Evolutionary conservation across 37 sponge, comb jelly and placozoan species (phyloP), one percentile per base, ranked within the genome.

Genomic region (Halichondria panicea): DNA sequence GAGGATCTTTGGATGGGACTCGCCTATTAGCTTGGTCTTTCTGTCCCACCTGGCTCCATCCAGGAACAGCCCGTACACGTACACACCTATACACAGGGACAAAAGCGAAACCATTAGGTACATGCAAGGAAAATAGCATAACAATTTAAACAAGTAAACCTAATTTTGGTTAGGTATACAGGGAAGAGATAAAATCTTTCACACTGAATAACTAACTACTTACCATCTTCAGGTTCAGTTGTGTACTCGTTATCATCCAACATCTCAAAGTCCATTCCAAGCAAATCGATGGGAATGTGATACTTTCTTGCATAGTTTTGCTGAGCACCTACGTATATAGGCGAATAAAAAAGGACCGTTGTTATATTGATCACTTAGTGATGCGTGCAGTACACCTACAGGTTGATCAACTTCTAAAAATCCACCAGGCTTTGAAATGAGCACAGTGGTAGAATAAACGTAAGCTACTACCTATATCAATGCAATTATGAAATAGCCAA

Each of bases 291-390:
- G 24, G 99, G 99, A 34, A 99, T 96, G 60, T 86, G 97, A 62
- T 82, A 99, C 71, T 96, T 96, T 35, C 99, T 65, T 35, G 99
- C 99, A 88, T 81, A 99, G 80, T 99, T 99, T 84, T 99, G 99
- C 42, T 93, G 92, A 41, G 94, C 96, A 78, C 99, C 99, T 98
- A 67, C 5, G 27, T 58, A 58, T 25, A 18, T 48, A 48, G 52
- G 13, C 15, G 15, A 48, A 15, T 15, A 18, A 48, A n/a, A n/a
- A n/a, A n/a, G n/a, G n/a, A n/a, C n/a, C n/a, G n/a, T n/a, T n/a
- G n/a, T n/a, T n/a, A n/a, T n/a, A n/a, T n/a, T n/a, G n/a, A n/a
- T n/a, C n/a, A n/a, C n/a, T n/a, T n/a, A n/a, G n/a, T n/a, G n/a
- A n/a, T n/a, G n/a, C n/a, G n/a, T n/a, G n/a, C n/a, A n/a, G n/a